Base-by-base conservation (phyloP, 2,113 vertebrate species). In the Anguilla rostrata region DNA sequence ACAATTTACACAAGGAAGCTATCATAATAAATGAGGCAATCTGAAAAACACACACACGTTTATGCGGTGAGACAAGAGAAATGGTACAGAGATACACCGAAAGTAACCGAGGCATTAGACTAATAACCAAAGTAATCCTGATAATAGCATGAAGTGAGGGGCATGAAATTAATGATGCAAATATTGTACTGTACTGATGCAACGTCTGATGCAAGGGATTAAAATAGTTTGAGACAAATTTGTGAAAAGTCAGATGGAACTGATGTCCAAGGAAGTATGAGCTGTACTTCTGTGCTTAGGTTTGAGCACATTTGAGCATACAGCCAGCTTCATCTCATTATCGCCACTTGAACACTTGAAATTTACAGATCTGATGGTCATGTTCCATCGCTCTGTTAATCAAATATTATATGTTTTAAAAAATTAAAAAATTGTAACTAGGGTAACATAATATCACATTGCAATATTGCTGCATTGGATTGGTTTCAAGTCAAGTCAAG, bases 1-100 rank as follows among this genome's bases (percentile, higher is more conserved):
- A 98, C 96, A 97, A 98, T 97, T 97, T 97, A 97, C 96, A 97
- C 95, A 95, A 96, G 95, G 96, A 96, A 95, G 96, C 96, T 96
- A 96, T 96, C 96, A 96, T 96, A 97, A 97, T 96, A 96, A 96
- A 97, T 96, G 96, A 97, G 96, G 95, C 95, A 96, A 97, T 97
- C 96, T 96, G 95, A 97, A 96, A 96, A 97, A 96, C 96, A 96
- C 92, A 95, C 95, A 96, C 57, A 96, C 95, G 95, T 95, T 96
- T 96, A 96, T 96, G 96, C 95, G 96, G 96, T 95, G 95, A 96
- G 96, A 96, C 96, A 96, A 96, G 95, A 96, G 95, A 96, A 95
- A 96, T 96, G 96, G 95, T 95, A 96, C 94, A 96, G 93, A 66
- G 94, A 96, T 95, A 96, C 96, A 96, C 96, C 95, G 94, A 96